phyloP scores from a whole-genome alignment of 2,113 vertebrate species.

The Microcebus murinus region DNA sequence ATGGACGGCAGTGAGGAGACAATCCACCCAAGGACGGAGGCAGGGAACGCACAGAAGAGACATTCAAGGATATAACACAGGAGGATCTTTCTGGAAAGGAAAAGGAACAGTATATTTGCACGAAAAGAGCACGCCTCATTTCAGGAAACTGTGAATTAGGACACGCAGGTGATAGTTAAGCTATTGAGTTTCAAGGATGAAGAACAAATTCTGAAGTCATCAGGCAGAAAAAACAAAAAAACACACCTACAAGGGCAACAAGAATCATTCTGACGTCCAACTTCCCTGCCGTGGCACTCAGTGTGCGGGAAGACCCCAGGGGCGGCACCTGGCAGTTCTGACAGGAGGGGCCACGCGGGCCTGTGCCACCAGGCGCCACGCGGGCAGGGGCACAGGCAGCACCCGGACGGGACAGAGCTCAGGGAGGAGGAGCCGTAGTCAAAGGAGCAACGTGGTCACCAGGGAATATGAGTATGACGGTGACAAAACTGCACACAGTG shows the following conservation, averaged over 20 bases:
- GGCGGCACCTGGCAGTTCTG: fast-evolving
- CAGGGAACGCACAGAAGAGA: not conserved
- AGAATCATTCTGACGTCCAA: not conserved
- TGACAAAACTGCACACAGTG: not conserved
- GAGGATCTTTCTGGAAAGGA: not conserved
- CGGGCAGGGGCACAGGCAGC: not conserved
- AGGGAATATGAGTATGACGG: not conserved
- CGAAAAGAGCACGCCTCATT: not conserved
- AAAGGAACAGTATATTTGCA: not conserved
- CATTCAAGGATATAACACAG: not conserved
- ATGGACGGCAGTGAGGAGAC: not conserved
- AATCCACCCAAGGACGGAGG: not conserved
- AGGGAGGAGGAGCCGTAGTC: not conserved
- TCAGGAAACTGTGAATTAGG: not conserved
- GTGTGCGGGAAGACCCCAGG: not conserved
- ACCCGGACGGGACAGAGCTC: not conserved
- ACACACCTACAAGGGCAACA: not conserved
- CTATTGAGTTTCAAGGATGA: not conserved
- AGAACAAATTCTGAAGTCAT: not conserved
- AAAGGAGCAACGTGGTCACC: not conserved
- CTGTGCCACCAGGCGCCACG: no score
- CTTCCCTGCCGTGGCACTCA: not conserved
- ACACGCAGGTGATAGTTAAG: not conserved
- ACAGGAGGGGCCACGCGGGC: no score
- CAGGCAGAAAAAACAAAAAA: not conserved